Conservation (phyloP, 2,888 invertebrate genomes). For the Pardosa pseudoannulata region DNA sequence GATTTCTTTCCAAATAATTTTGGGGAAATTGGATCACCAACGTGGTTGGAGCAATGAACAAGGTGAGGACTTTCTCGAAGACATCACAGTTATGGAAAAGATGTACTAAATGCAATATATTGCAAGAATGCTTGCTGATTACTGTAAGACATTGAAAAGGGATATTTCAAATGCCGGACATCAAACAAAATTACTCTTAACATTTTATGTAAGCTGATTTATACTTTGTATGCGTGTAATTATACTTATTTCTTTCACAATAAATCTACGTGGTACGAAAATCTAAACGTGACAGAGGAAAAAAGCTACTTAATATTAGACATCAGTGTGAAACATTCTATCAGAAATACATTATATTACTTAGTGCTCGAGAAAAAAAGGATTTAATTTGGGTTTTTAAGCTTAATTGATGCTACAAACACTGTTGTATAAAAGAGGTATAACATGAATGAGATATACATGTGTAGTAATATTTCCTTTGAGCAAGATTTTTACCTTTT, state of each 20-base stretch:
- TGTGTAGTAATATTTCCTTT: no score
- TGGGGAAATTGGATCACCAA: neutral
- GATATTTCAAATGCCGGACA: neutral
- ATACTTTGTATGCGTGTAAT: neutral
- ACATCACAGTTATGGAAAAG: neutral
- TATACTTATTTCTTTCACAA: neutral
- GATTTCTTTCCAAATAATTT: neutral
- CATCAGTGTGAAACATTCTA: no score
- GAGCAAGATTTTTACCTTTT: no score
- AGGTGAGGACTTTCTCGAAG: neutral
- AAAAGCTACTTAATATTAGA: neutral
- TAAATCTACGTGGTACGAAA: neutral
- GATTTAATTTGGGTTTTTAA: no score
- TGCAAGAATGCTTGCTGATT: neutral
- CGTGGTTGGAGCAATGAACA: neutral
- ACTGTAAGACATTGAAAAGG: neutral
- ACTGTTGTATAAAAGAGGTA: no score
- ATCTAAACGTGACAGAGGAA: neutral
- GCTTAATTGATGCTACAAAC: no score
- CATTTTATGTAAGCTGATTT: neutral
- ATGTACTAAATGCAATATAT: neutral
- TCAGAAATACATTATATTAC: no score
- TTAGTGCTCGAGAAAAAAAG: no score
- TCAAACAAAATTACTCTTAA: neutral
- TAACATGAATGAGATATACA: no score